Conservation (phyloP, 2,113 vertebrate genomes). For the Eurystomus gularis region DNA sequence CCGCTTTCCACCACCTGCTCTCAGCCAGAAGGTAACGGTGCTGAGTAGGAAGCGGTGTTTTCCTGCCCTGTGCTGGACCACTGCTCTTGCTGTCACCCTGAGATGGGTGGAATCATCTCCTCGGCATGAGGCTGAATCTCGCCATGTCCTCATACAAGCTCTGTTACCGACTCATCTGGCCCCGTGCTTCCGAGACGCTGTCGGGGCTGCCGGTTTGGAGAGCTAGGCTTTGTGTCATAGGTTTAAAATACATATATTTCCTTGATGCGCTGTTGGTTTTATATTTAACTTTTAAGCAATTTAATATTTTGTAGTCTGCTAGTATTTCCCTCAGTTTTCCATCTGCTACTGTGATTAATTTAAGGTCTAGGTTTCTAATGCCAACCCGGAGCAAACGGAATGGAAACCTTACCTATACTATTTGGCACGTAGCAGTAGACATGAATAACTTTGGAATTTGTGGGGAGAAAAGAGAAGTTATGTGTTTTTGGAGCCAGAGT, state of each 20-base stretch:
- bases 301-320: constrained; percentile 19
- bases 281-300: constrained; percentile 50
- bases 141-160: accelerated
- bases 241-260: constrained; percentile 2
- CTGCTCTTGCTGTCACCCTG: not conserved
- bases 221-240: not conserved
- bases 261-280: constrained; percentile 12
- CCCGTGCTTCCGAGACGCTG: accelerated
- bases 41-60: not conserved
- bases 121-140: not conserved
- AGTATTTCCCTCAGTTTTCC: constrained; percentile 30
- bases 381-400: not conserved
- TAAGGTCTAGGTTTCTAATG: not conserved
- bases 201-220: not conserved
- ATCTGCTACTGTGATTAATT: constrained; percentile 59
- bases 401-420: constrained; percentile 37
- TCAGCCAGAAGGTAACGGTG: not conserved
- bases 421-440: not conserved
- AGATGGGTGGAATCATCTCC: not conserved
- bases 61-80: not conserved
- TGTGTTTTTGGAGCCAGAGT: not conserved
- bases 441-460: constrained; percentile 30
- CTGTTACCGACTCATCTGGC: not conserved
- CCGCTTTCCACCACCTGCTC: not conserved
- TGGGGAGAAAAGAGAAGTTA: not conserved